Evolutionary conservation across 2,113 vertebrate genomes (phyloP), one percentile per base, ranked within the genome.

Genomic region (Lates calcarifer): DNA sequence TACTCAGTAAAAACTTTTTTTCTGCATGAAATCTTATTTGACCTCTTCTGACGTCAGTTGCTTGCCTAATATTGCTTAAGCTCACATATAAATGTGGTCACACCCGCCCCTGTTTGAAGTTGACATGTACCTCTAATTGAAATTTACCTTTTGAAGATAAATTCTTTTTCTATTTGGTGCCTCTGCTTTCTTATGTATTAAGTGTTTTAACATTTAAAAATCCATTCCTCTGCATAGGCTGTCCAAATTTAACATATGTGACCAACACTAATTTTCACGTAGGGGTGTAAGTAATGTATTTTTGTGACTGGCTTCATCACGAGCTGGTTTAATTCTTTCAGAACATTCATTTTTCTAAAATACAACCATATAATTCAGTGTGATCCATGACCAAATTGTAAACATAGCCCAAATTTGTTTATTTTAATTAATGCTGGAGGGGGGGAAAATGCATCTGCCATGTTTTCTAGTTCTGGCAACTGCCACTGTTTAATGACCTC

Each of bases 341-440:
- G 22, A 47, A 51, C 28, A 26, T 55, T 13, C 0, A 6, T 77
- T 76, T 39, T 73, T 33, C 0, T 31, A 24, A 73, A 67, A 67
- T 35, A 26, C 11, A 41, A 15, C 15, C 39, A 45, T 39, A n/a
- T 73, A 39, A 74, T 80, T 70, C 53, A 71, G 1, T 28, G 6
- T 53, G 13, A 78, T 58, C 35, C 24, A 55, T 69, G 31, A 55
- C 47, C 26, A 28, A 60, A 79, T 47, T 66, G 35, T 77, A 80
- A 81, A 75, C 76, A 67, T 14, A 26, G 20, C 53, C 31, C 65
- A 65, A 75, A 78, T 90, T 82, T 84, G 49, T 86, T 79, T 75
- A 81, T 72, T 72, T 77, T 53, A 57, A 81, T 78, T 72, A 49
- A 82, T 62, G 41, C 33, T 57, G 15, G 8, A 68, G 24, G 37